Conservation (phyloP, 1,140 invertebrate species). For the Cotesia vestalis region DNA sequence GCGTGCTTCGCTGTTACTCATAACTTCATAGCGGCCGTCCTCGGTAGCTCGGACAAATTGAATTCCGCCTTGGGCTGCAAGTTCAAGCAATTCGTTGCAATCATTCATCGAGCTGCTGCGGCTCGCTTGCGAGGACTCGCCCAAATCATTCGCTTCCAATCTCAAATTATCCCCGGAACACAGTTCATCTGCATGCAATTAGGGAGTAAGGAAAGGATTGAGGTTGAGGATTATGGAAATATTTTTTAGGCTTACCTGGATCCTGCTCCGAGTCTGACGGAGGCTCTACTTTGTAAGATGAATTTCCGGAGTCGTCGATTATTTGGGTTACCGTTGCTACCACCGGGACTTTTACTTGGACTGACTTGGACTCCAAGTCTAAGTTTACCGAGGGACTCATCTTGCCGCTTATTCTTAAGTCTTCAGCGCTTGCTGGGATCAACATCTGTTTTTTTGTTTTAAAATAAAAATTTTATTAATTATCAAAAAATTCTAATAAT, state of each 20-base stretch:
- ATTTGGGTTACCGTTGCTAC: constrained; percentile 66
- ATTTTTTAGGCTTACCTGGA: constrained; percentile 50
- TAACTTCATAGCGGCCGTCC: constrained; percentile 64
- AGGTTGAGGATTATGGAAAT: too few species aligned
- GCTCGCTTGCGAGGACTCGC: constrained; percentile 2
- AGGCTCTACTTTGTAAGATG: constrained; percentile 62
- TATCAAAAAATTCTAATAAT: too few species aligned
- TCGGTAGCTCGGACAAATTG: constrained; percentile 65
- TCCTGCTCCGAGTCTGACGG: constrained; percentile 54
- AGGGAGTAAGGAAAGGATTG: too few species aligned
- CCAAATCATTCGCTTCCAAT: constrained; percentile 33
- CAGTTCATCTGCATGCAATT: too few species aligned
- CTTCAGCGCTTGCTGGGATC: constrained; percentile 65
- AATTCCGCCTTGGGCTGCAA: constrained; percentile 63
- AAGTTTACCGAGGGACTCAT: constrained; percentile 43
- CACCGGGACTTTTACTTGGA: constrained; percentile 68
- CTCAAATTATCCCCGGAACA: constrained; percentile 39
- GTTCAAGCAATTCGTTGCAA: constrained; percentile 60
- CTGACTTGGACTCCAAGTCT: constrained; percentile 60
- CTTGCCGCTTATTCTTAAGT: constrained; percentile 63
- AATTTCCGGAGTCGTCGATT: constrained; percentile 59
- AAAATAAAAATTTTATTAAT: too few species aligned
- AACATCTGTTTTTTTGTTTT: constrained; percentile 53
- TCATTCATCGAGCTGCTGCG: constrained; percentile 46
- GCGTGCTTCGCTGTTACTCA: constrained; percentile 62